Evolutionary conservation across 2,888 invertebrate species (phyloP).

Genomic region (Tricholauxania praeusta): DNA sequence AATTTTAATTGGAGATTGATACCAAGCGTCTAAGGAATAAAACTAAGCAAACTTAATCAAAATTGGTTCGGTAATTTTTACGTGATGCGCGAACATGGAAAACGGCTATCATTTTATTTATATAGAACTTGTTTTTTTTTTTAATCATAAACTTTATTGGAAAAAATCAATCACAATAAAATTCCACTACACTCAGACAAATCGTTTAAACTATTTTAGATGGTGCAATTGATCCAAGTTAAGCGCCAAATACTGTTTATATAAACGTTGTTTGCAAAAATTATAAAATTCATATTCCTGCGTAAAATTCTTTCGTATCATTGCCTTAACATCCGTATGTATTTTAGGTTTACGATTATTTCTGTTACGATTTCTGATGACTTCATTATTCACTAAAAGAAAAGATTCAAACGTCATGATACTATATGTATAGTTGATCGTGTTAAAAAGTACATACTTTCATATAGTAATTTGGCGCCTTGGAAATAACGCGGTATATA

Average conservation of each 20-base stretch:
- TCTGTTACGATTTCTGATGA: constrained; percentile 76
- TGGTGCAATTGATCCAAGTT: constrained; percentile 48
- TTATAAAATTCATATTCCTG: constrained; percentile 91
- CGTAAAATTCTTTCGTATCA: constrained; percentile 87
- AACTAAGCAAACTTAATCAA: no score
- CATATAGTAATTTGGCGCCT: constrained; percentile 81
- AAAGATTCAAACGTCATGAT: constrained; percentile 12
- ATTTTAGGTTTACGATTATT: constrained; percentile 89
- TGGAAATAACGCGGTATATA: constrained; percentile 86
- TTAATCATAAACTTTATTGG: not conserved
- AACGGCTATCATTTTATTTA: no score
- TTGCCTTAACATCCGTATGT: constrained; percentile 82
- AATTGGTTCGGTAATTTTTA: no score
- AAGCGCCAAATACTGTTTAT: constrained; percentile 73
- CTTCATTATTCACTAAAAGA: constrained; percentile 54
- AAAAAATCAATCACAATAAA: not conserved
- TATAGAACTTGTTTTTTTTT: no score
- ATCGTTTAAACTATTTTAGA: not conserved
- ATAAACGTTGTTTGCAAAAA: constrained; percentile 86
- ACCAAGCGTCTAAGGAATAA: no score
- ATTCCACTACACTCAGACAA: no score
- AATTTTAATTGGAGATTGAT: no score
- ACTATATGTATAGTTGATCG: not conserved
- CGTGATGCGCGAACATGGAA: no score
- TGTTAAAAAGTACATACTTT: constrained; percentile 72